These are phyloP conservation scores for Limanda limanda DNA, from an alignment of 2,113 vertebrate species.

Conservation along the genomic window DNA sequence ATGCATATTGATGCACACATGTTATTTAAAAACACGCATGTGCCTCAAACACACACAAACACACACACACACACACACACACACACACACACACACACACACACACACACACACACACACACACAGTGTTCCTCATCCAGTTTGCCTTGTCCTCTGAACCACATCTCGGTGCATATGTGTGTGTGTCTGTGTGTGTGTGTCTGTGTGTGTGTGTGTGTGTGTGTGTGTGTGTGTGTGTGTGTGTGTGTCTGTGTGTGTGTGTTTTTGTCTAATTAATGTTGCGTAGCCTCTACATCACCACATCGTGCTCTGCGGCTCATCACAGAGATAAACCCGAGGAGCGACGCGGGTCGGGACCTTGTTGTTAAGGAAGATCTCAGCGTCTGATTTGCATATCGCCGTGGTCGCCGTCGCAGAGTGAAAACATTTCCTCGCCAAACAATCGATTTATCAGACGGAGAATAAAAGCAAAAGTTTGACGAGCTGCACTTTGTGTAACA, in stretches of 20 bases:
- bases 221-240: slow-evolving; percentile 2
- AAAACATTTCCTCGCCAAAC: not conserved
- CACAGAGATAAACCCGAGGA: slow-evolving; percentile 9
- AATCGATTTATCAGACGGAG: not conserved
- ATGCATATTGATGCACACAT: no score
- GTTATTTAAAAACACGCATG: not conserved
- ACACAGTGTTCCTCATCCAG: no score
- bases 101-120: no score
- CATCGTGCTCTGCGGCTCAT: slow-evolving; percentile 45
- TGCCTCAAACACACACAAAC: not conserved
- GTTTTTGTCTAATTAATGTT: slow-evolving; percentile 45
- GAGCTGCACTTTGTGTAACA: not conserved
- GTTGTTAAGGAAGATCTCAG: slow-evolving; percentile 4
- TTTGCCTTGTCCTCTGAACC: slow-evolving; percentile 39
- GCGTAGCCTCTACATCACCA: slow-evolving; percentile 28
- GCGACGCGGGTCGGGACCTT: slow-evolving; percentile 17
- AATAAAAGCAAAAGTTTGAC: not conserved
- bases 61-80: not conserved
- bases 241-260: not conserved
- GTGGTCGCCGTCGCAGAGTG: not conserved
- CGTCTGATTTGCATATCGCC: not conserved
- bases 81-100: no score
- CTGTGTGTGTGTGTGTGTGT: no score
- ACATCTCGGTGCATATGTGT: not conserved
- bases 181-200: not conserved